Percentiles rank a stretch among this genome's conserved stretches.
These are phyloP conservation scores for Tetramorium simillimum DNA, from an alignment of 1,140 invertebrate genomes.

Conservation along the genomic window DNA sequence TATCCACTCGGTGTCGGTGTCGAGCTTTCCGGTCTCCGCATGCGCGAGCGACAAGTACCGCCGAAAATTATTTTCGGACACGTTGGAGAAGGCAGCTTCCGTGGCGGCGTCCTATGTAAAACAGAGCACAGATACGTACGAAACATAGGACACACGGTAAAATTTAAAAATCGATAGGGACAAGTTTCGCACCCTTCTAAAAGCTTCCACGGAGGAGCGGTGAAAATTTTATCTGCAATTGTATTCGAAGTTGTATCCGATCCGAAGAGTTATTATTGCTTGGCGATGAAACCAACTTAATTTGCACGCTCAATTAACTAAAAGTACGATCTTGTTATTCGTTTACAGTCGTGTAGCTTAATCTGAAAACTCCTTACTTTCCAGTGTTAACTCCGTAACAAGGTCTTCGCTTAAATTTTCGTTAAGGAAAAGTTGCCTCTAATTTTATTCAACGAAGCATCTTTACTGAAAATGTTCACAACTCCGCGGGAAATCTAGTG, in stretches of 20 bases:
- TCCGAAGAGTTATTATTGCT: background rate
- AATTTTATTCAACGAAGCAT: slow-evolving; percentile 37
- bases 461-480: slow-evolving; percentile 1
- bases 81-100: background rate
- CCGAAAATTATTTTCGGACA: slow-evolving; percentile 34
- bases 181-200: background rate
- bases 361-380: slow-evolving; percentile 27
- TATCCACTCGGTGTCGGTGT: slow-evolving; percentile 22
- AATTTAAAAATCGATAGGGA: background rate
- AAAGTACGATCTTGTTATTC: slow-evolving; percentile 21
- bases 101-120: background rate
- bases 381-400: slow-evolving; percentile 18
- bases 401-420: slow-evolving; percentile 45
- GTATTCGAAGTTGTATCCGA: slow-evolving; percentile 3
- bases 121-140: background rate
- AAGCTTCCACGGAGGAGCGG: too few relatives aligned
- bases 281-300: slow-evolving; percentile 6
- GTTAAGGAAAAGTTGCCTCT: slow-evolving; percentile 34
- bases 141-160: background rate
- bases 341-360: background rate
- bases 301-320: slow-evolving; percentile 17
- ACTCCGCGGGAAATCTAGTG: slow-evolving; percentile 13
- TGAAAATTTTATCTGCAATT: slow-evolving; percentile 7
- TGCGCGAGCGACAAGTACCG: slow-evolving; percentile 14
- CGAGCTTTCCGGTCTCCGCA: slow-evolving; percentile 18